Percentiles rank a stretch among this genome's conserved stretches.
Evolutionary conservation across 2,113 vertebrate species (phyloP).

Genomic region (Jacana jacana): DNA sequence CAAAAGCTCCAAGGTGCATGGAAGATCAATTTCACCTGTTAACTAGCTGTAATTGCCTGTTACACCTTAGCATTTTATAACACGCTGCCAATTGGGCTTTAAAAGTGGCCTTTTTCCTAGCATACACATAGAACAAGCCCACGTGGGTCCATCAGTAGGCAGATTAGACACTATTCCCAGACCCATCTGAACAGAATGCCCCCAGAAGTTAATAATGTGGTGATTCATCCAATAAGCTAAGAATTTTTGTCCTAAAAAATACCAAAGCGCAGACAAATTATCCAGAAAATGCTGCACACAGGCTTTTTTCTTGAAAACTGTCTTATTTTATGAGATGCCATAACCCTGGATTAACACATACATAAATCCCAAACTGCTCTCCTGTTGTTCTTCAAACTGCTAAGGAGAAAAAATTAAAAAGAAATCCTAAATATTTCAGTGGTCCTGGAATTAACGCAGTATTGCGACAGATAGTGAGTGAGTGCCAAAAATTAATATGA

Average conservation of each 20-base stretch:
- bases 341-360: background rate
- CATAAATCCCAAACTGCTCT: background rate
- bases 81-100: background rate
- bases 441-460: background rate
- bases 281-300: background rate
- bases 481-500: background rate
- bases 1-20: background rate
- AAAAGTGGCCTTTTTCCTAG: background rate
- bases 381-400: background rate
- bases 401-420: background rate
- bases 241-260: background rate
- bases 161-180: background rate
- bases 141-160: background rate
- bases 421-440: background rate
- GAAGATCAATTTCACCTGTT: background rate
- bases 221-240: background rate
- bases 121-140: background rate
- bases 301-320: background rate
- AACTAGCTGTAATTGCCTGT: background rate
- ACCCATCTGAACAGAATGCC: background rate
- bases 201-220: background rate
- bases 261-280: background rate
- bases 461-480: background rate
- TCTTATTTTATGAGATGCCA: background rate
- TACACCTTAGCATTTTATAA: background rate